Evolutionary conservation across 2,888 invertebrate species (phyloP), one percentile per base, ranked within the genome.

Genomic region (Synergus umbraculus): DNA sequence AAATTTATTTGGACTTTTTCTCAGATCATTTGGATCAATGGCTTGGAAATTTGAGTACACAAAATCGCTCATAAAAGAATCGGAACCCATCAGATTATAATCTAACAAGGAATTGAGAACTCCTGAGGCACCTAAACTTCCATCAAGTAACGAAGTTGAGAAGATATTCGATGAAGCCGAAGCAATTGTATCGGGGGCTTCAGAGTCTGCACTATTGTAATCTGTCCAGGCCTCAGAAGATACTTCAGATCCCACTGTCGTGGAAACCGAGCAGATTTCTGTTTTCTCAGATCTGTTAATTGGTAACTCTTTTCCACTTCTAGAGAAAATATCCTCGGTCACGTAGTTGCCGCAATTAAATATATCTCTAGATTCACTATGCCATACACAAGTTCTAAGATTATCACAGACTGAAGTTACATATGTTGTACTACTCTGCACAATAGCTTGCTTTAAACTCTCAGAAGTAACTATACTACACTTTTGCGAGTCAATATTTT

Each of bases 381-480:
- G 18, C 22, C 44, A 44, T 67, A 67, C 67, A 46, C 46, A 22
- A 67, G 46, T 46, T 13, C n/a, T 67, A 67, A 67, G 22, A 22
- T 67, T 22, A 67, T 67, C 67, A 67, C 67, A 67, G 44, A 22
- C 13, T 46, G 67, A 67, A 46, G 44, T 67, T 46, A 46, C 67
- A 12, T 13, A 67, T 67, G 66, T 44, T 66, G 67, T 46, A 67
- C 46, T 67, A 67, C 46, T 67, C 1, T 67, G 44, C 7, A 46
- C 67, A 67, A 67, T 29, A 69, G 46, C 29, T 4, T 65, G 67
- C n/a, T 7, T n/a, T 54, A 54, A 2, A n/a, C 54, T 54, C 3
- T 29, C 29, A 29, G 29, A 29, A 29, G 29, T 3, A 29, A 29
- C 44, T 8, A 46, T 2, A 65, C 46, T 2, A 65, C 46, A 69